Evolutionary conservation across 2,113 vertebrate species (phyloP), one percentile per base, ranked within the genome.

Genomic region (Aleadryas rufinucha): DNA sequence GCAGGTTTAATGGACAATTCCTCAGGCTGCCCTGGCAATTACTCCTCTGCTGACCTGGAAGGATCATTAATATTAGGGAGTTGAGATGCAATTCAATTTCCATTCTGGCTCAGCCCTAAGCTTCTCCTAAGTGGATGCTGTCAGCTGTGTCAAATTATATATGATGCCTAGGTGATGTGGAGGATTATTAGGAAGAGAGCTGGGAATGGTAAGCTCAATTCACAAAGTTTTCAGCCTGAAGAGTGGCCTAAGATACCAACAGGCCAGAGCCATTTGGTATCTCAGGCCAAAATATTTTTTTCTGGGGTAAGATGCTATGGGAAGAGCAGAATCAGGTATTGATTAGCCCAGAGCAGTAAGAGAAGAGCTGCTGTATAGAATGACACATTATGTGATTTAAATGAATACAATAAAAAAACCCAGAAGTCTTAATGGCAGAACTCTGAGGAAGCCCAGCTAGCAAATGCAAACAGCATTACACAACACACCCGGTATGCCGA

Each of bases 61-160:
- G 63, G 94, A 95, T 96, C 74, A 95, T 96, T 93, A 96, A 94
- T 94, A 97, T 95, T 19, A 94, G 65, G 76, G 78, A 97, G 87
- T 77, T 9, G 45, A 88, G 63, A 96, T 57, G 88, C 87, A 96
- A 95, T 91, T 90, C 81, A 87, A 96, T 96, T 97, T 95, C 66
- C 77, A 93, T 41, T 75, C 37, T 93, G 33, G 45, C 65, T 86
- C 76, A 89, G 81, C 64, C 75, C 24, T 90, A 22, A 88, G 74
- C 84, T 63, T 71, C 84, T 88, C 87, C 68, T 74, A 66, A 93
- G 83, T 37, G 95, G 96, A 96, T 60, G 66, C 76, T 96, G 95
- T 95, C 97, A 95, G 72, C 95, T 97, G 39, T 97, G 53, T 80
- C 88, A 80, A 95, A 83, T 93, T 96, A 86, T 89, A 47, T 68